Percentiles rank a stretch among this genome's conserved stretches.
Evolutionary conservation across 2,113 vertebrate genomes (phyloP).

Genomic region (Labeo catla): DNA sequence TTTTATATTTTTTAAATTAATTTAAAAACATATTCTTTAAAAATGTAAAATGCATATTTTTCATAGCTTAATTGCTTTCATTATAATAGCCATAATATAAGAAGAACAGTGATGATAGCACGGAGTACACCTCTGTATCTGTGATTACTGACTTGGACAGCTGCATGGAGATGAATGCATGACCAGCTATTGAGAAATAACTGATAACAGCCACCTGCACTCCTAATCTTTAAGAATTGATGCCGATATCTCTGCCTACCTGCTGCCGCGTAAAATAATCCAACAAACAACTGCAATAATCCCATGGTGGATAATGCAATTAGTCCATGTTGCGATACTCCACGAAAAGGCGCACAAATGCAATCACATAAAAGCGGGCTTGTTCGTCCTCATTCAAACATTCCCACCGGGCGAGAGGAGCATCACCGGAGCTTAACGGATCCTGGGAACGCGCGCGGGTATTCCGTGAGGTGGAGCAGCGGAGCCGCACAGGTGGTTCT

Average conservation of each 20-base stretch:
- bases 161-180: neutral
- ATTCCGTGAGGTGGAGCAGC: neutral
- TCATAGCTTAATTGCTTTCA: neutral
- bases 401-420: neutral
- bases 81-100: neutral
- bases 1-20: too few species aligned
- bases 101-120: neutral
- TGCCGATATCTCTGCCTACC: slow-evolving; percentile 67
- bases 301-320: slow-evolving; percentile 72
- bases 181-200: neutral
- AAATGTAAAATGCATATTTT: neutral
- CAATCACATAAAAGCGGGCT: slow-evolving; percentile 60
- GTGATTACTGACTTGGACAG: neutral
- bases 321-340: slow-evolving; percentile 74
- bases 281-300: slow-evolving; percentile 58
- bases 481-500: slow-evolving; percentile 4
- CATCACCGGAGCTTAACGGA: neutral
- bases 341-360: slow-evolving; percentile 48
- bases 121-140: neutral
- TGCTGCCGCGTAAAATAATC: slow-evolving; percentile 68
- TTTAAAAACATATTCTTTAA: too few species aligned
- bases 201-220: neutral
- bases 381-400: neutral
- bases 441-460: neutral
- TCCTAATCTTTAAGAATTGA: neutral